Base-by-base conservation (phyloP, 2,113 vertebrate genomes). In the Chlamydotis undulata region DNA sequence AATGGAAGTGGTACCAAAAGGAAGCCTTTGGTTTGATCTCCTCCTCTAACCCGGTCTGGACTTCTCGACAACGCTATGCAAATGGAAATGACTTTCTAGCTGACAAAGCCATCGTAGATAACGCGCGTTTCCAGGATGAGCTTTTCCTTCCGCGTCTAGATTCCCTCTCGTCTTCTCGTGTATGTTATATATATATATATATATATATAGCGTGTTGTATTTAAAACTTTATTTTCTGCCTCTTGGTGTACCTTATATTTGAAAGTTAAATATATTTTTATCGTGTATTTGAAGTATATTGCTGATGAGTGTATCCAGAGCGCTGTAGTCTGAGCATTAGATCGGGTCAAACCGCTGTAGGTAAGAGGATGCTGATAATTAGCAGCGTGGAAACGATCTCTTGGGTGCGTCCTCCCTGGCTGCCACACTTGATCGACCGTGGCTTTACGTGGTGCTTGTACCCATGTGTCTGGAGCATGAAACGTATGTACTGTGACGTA, bases 151-250 rank as follows among this genome's bases (percentile, higher is more conserved):
- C 69, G 22, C 1, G 0, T 96, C 91, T 96, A 93, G 90, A 86
- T 49, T 83, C 33, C 94, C 57, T 26, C 70, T 83, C 47, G 75
- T 96, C 73, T 83, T 83, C 69, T 75, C 94, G 87, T 95, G 22
- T 96, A 60, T 96, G 91, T 96, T 92, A 85, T 93, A 90, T 96
- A 88, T 96, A 90, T 91, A 93, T 41, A 41, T 41, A 41, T 92
- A 89, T 93, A 90, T 96, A 88, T 96, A 90, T 90, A 93, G 64
- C 79, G 69, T 83, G 73, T 96, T 94, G 96, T 98, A 98, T 98
- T 98, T 98, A 98, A 98, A 95, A 97, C 97, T 97, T 96, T 98
- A 97, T 98, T 98, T 98, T 97, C 97, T 97, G 96, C 85, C 89
- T 96, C 37, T 96, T 59, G 90, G 65, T 94, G 82, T 97, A 96